Conservation (phyloP, 2,888 invertebrate genomes). For the Calameuta filiformis region DNA sequence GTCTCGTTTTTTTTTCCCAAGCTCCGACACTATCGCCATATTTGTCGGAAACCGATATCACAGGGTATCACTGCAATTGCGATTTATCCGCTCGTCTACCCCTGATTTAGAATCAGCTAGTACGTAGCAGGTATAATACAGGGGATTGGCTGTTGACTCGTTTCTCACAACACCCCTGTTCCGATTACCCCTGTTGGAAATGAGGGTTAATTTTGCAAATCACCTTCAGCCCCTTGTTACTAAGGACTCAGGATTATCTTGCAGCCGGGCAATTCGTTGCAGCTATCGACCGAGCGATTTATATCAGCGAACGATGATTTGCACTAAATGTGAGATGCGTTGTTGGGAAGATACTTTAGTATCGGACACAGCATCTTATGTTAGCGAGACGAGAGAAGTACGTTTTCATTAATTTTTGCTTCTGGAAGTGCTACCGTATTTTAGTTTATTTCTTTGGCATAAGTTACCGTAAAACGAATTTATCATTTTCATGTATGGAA, state of each 20-base stretch:
- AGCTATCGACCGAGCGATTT: constrained; percentile 31
- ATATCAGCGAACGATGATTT: constrained; percentile 38
- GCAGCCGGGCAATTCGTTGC: constrained; percentile 15
- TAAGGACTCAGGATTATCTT: constrained; percentile 57
- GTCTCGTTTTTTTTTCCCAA: not conserved
- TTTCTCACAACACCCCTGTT: not conserved
- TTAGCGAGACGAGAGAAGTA: not conserved
- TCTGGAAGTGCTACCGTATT: not conserved
- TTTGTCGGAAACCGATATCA: not conserved
- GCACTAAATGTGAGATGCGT: constrained; percentile 25
- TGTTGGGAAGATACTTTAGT: not conserved
- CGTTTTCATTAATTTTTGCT: not conserved
- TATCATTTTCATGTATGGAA: not conserved
- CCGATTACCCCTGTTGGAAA: not conserved
- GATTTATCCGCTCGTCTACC: not conserved
- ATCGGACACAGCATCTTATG: not conserved
- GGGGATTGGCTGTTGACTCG: not conserved
- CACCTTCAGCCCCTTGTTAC: constrained; percentile 50
- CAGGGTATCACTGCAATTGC: not conserved
- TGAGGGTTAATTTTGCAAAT: constrained; percentile 62
- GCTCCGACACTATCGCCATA: not conserved
- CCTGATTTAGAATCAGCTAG: not conserved
- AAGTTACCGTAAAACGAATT: not conserved
- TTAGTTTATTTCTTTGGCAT: not conserved
- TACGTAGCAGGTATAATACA: not conserved